Evolutionary conservation across 2,797 vertebrate genomes (phyloP), one percentile per base, ranked within the genome.

Genomic region (Dendrocincla tyrannina): DNA sequence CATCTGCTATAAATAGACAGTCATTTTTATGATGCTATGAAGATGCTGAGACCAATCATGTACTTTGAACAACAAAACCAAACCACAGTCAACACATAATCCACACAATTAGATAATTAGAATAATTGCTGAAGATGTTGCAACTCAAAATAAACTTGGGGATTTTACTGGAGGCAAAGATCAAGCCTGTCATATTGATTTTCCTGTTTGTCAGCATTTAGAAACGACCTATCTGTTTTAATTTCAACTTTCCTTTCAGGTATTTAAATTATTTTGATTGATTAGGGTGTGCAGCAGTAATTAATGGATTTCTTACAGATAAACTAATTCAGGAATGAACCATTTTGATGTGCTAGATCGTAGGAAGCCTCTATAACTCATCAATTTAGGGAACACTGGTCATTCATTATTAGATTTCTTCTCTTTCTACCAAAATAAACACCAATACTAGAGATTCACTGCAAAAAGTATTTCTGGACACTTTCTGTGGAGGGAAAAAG

Each of bases 231-330:
- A 64, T 63, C 64, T 42, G 53, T 85, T 92, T 93, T 95, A 49
- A 94, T 86, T 91, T 80, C 59, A 59, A 69, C 52, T 94, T 96
- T 87, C 16, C 89, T 88, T 96, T 93, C 80, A 94, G 70, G 80
- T 83, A 89, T 79, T 94, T 88, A 78, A 85, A 81, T 91, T 93
- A 18, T 55, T 96, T 95, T 97, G 94, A 95, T 59, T 89, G 63
- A 96, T 66, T 95, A 82, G 79, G 23, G 37, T 68, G 33, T 46
- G 30, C 44, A 94, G 46, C 41, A 76, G 85, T 97, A 37, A 78
- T 78, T 97, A 96, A 81, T 67, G 35, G 28, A 87, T 95, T 96
- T 95, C 91, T 96, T 82, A 89, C 32, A 70, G 88, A 64, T 89
- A 73, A 95, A 95, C 25, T 95, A 35, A 81, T 91, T 94, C 41